Percentiles rank a stretch among this genome's conserved stretches.
phyloP scores from a whole-genome alignment of 2,888 invertebrate species.

The Cephonodes hylas region DNA sequence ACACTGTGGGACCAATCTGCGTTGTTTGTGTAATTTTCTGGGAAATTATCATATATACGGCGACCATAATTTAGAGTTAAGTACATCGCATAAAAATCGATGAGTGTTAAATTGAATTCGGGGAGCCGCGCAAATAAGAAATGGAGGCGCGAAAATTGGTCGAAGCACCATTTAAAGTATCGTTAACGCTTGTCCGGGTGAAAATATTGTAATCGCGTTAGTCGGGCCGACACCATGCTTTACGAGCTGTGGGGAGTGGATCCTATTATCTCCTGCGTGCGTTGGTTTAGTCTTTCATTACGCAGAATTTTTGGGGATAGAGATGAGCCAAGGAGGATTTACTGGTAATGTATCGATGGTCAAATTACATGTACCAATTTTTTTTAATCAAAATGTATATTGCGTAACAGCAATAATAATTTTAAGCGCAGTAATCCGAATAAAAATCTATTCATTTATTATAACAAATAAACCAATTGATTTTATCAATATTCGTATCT shows the following conservation, averaged over 20 bases:
- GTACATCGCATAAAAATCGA: conserved; percentile 64
- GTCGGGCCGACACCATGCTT: conserved; percentile 43
- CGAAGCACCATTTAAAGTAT: conserved; percentile 72
- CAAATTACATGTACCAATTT: background rate
- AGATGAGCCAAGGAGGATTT: background rate
- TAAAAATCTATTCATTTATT: no score
- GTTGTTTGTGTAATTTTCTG: conserved; percentile 60
- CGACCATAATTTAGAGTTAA: conserved; percentile 66
- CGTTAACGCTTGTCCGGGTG: conserved; percentile 69
- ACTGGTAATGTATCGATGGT: background rate
- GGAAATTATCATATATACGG: conserved; percentile 65
- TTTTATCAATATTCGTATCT: no score
- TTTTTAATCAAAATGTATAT: no score
- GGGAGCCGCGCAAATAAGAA: conserved; percentile 74
- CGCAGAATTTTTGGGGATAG: conserved; percentile 37
- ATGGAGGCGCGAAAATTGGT: conserved; percentile 74
- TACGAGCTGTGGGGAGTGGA: conserved; percentile 62
- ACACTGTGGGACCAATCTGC: conserved; percentile 49
- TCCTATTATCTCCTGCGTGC: conserved; percentile 42
- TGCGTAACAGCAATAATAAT: no score
- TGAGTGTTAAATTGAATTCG: conserved; percentile 79
- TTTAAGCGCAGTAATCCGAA: no score
- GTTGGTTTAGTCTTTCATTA: conserved; percentile 49
- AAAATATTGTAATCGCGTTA: conserved; percentile 71
- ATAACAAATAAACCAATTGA: no score